Evolutionary conservation across 35 echinoderm and acorn worm species (phyloP).

Genomic region (Chiridota heheva): DNA sequence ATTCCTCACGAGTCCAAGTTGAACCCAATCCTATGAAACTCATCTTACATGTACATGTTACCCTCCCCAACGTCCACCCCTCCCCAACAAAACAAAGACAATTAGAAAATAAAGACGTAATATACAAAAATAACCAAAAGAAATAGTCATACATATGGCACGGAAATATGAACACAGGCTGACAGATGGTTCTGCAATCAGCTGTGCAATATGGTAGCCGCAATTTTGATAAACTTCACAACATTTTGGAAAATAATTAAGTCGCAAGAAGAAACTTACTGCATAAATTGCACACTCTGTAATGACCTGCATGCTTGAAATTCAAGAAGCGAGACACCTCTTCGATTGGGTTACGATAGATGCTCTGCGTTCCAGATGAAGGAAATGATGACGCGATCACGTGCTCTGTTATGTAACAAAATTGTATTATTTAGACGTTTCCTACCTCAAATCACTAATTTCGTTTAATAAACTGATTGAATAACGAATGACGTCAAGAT

Average conservation of each 20-base stretch:
- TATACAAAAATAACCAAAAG: no score
- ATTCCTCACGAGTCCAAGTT: no score
- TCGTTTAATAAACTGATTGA: neutral
- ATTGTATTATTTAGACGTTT: no score
- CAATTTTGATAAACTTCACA: neutral
- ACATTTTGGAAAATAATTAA: neutral
- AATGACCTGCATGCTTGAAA: conserved; percentile 76
- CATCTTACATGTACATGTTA: no score
- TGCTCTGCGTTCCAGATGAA: conserved; percentile 75
- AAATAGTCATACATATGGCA: no score
- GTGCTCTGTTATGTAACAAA: conserved; percentile 42
- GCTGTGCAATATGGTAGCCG: neutral
- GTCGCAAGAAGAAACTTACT: conserved; percentile 40
- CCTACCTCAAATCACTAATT: neutral
- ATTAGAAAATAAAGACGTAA: no score
- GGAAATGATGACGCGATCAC: conserved; percentile 90
- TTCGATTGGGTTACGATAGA: conserved; percentile 81
- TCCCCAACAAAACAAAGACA: no score
- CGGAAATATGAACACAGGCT: neutral
- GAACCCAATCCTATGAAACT: no score
- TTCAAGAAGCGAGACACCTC: conserved; percentile 81
- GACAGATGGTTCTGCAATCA: no score
- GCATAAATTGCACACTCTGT: conserved; percentile 85
- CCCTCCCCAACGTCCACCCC: no score
- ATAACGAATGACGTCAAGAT: no score